These are phyloP conservation scores for Cyclura pinguis DNA, from an alignment of 2,797 vertebrate genomes.

Conservation along the genomic window DNA sequence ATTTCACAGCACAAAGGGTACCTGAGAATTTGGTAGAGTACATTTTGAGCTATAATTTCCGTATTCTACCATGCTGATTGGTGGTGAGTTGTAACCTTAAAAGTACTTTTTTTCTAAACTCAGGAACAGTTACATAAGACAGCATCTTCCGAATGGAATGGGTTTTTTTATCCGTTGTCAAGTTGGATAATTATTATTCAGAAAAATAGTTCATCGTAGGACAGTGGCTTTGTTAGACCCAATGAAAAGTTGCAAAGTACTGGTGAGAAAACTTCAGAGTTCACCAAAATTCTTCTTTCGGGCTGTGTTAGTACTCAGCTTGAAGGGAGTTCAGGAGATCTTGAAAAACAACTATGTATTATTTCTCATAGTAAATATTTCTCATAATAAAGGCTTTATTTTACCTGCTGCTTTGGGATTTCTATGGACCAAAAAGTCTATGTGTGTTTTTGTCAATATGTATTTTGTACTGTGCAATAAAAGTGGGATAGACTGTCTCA, in stretches of 20 bases:
- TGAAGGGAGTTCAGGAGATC: neutral
- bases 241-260: neutral
- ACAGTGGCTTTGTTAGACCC: neutral
- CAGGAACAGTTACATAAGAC: neutral
- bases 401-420: neutral
- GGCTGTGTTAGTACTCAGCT: neutral
- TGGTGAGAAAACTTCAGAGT: neutral
- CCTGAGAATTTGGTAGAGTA: too few species aligned
- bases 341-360: neutral
- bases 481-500: neutral
- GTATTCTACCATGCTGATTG: too few species aligned
- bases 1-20: neutral
- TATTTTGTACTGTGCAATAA: constrained; percentile 5
- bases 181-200: too few species aligned
- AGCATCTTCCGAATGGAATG: neutral
- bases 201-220: neutral
- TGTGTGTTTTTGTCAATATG: neutral
- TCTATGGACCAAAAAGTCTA: neutral
- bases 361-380: neutral
- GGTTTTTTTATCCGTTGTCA: too few species aligned
- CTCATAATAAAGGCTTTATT: neutral
- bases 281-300: too few species aligned
- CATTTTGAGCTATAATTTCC: too few species aligned
- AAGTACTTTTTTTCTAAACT: too few species aligned
- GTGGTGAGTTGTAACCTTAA: too few species aligned